Evolutionary conservation across 2,888 invertebrate genomes (phyloP).

Genomic region (Creontiades dilutus): DNA sequence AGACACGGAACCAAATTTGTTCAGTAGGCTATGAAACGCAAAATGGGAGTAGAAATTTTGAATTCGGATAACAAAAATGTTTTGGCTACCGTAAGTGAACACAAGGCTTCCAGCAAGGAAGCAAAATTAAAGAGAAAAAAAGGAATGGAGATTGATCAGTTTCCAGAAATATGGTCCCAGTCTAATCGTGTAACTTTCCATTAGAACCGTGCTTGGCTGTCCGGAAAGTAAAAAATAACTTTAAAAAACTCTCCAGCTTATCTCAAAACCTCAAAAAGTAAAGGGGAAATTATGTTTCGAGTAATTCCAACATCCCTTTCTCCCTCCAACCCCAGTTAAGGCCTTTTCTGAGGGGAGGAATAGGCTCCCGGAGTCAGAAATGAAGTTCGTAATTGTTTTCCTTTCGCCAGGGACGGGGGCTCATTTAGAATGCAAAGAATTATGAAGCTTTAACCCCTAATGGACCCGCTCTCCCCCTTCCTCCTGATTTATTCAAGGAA

Average conservation of each 20-base stretch:
- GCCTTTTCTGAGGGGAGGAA: background rate
- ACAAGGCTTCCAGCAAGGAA: no score
- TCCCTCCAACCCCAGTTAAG: background rate
- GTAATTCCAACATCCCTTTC: background rate
- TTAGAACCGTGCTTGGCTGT: no score
- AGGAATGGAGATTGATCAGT: no score
- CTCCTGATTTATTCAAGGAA: conserved; percentile 60
- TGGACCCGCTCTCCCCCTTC: conserved; percentile 21
- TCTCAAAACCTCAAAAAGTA: background rate
- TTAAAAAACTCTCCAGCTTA: background rate
- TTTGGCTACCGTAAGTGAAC: no score
- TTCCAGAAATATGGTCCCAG: no score
- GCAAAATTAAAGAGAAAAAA: background rate
- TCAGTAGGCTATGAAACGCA: no score
- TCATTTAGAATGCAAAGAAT: conserved; percentile 57
- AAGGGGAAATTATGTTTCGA: background rate
- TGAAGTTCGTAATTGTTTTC: conserved; percentile 58
- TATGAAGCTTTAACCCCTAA: conserved; percentile 60
- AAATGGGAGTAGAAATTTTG: no score
- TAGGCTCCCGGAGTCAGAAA: background rate
- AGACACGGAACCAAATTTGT: no score
- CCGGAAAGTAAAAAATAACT: no score
- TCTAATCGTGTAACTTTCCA: no score
- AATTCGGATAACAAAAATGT: no score
- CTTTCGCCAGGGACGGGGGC: conserved; percentile 10